Evolutionary conservation across 2,797 vertebrate species (phyloP).

Genomic region (Mormyrus hasselquistii): DNA sequence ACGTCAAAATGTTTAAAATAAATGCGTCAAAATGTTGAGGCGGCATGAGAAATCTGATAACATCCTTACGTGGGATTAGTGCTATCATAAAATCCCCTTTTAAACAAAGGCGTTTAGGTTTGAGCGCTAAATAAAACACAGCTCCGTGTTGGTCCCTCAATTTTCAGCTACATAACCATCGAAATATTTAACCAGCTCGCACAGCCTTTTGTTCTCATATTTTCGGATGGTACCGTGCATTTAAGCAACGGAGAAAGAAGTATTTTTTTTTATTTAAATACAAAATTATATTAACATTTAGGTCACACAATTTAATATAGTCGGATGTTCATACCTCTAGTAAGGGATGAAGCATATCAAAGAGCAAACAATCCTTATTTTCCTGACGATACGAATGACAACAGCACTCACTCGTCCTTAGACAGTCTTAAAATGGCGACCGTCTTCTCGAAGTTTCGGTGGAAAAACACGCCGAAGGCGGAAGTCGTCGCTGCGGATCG

Average conservation of each 20-base stretch:
- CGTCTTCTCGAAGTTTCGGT: not conserved
- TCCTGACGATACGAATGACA: not conserved
- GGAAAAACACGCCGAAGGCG: conserved; percentile 4
- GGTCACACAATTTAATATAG: not conserved
- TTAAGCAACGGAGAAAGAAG: not conserved
- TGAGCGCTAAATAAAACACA: not conserved
- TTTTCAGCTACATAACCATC: not conserved
- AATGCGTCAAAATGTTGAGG: not conserved
- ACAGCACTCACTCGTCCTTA: no score
- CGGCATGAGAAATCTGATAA: not conserved
- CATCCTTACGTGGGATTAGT: no score
- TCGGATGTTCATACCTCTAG: not conserved
- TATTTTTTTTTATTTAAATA: not conserved
- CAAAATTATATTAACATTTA: not conserved
- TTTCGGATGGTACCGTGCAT: not conserved
- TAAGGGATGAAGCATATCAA: not conserved
- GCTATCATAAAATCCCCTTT: not conserved
- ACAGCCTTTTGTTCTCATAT: not conserved
- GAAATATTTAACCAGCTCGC: not conserved
- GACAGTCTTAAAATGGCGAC: conserved; percentile 15
- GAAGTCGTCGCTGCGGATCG: not conserved
- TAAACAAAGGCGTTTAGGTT: not conserved
- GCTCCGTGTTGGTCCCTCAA: not conserved
- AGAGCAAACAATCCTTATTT: not conserved
- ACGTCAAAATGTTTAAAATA: not conserved